Base-by-base conservation (phyloP, 2,113 vertebrate genomes). In the Scatophagus argus region DNA sequence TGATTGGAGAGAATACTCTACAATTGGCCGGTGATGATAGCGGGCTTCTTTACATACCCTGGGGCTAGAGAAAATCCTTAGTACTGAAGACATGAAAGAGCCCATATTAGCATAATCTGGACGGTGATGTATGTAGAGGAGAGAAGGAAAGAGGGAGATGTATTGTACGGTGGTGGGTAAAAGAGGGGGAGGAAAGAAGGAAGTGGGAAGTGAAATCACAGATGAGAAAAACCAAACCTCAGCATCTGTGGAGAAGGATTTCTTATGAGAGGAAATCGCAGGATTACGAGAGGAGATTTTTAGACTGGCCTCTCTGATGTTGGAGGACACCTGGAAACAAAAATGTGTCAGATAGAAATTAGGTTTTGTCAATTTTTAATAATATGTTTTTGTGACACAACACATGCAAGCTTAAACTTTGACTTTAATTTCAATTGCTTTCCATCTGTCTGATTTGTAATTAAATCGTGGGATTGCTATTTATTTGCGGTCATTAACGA, bases 81-180 rank as follows among this genome's bases (percentile, higher is more conserved):
- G 44, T 61, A 75, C 64, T 46, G 73, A 84, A 89, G 74, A 87
- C 81, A 81, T 81, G 81, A 93, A 91, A 90, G 87, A 81, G 83
- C 39, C 63, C 2, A 81, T 76, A 88, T 93, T 89, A 86, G 78
- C 84, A 91, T 88, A 90, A 91, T 89, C 74, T 88, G 66, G 79
- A 78, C 38, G 38, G 58, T 80, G 71, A 83, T 78, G 68, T 81
- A 74, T 87, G 84, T 84, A 73, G 81, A 85, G 61, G 56, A 52
- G 19, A 73, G 60, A 64, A 21, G 65, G 71, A 63, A 61, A 65
- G 66, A 55, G 41, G 25, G 75, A 59, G 49, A 23, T 49, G 60
- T 60, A 61, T 76, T 77, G 56, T 85, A 75, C 43, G 65, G 36
- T 29, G 27, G 27, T 44, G 56, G 64, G 29, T 75, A 58, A 67